These are phyloP conservation scores for Sigmodon hispidus DNA, from an alignment of 2,113 vertebrate genomes.

Conservation along the genomic window DNA sequence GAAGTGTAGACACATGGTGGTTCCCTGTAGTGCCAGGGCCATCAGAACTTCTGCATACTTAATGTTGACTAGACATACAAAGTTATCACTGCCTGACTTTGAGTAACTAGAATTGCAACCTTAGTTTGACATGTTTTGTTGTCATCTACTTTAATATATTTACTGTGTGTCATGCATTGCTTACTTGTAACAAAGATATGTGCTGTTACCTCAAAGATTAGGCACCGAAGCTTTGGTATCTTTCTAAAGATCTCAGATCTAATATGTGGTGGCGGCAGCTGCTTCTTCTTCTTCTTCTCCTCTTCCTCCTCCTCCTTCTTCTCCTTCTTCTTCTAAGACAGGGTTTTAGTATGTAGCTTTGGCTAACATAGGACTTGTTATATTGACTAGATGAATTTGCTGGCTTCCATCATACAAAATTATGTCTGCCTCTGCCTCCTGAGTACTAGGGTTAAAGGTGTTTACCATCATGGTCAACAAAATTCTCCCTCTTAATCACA, in stretches of 20 bases:
- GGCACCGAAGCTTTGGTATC: not conserved
- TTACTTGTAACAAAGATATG: not conserved
- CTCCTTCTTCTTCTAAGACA: not conserved
- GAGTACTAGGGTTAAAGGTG: not conserved
- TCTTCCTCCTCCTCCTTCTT: no score
- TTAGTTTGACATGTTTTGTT: slow-evolving; percentile 30
- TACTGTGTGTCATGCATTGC: not conserved
- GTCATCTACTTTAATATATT: not conserved
- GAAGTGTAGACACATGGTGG: not conserved
- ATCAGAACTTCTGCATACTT: not conserved
- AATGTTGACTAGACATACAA: slow-evolving; percentile 1
- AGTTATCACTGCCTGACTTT: slow-evolving; percentile 9
- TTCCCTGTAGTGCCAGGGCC: not conserved
- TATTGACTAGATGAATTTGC: not conserved
- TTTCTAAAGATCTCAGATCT: not conserved
- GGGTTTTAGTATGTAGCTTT: not conserved
- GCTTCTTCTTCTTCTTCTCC: no score
- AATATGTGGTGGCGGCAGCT: no score
- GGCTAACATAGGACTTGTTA: not conserved
- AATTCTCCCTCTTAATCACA: not conserved
- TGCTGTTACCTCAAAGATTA: not conserved
- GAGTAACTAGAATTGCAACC: not conserved
- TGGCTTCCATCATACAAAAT: not conserved
- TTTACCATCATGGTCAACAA: not conserved
- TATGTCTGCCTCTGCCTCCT: not conserved